Conservation (phyloP, 2,888 invertebrate genomes). For the Agrochola circellaris region DNA sequence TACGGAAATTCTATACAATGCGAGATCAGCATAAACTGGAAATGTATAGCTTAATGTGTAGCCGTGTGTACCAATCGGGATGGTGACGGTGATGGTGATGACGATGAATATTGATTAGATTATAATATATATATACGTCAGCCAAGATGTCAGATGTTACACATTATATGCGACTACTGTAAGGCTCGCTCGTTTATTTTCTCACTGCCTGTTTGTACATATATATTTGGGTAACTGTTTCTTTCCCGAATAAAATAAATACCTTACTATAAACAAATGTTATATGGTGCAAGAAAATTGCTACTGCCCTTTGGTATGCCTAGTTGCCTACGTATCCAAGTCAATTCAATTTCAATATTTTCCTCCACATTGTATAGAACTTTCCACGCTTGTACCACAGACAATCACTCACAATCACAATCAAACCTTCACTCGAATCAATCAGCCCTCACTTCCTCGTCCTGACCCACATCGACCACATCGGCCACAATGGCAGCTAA, state of each 20-base stretch:
- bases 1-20: too few species aligned
- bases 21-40: too few species aligned
- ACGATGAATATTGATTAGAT: too few species aligned
- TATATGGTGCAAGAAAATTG: not conserved
- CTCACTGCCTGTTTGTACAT: too few species aligned
- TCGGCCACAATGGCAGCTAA: constrained; percentile 53
- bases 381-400: constrained; percentile 5
- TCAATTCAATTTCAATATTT: constrained; percentile 3
- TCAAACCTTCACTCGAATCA: constrained; percentile 42
- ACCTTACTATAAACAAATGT: not conserved
- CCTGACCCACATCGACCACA: constrained; percentile 49
- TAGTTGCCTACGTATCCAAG: not conserved
- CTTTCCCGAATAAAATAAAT: not conserved
- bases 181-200: too few species aligned
- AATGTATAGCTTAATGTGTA: too few species aligned
- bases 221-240: not conserved
- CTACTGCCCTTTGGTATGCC: not conserved
- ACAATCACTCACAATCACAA: constrained; percentile 39
- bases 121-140: too few species aligned
- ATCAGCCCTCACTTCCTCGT: constrained; percentile 47
- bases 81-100: too few species aligned
- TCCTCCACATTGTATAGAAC: not conserved
- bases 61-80: too few species aligned
- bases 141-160: too few species aligned
- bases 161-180: too few species aligned